Evolutionary conservation across 2,113 vertebrate genomes (phyloP), one percentile per base, ranked within the genome.

Genomic region (Tragelaphus buxtoni): DNA sequence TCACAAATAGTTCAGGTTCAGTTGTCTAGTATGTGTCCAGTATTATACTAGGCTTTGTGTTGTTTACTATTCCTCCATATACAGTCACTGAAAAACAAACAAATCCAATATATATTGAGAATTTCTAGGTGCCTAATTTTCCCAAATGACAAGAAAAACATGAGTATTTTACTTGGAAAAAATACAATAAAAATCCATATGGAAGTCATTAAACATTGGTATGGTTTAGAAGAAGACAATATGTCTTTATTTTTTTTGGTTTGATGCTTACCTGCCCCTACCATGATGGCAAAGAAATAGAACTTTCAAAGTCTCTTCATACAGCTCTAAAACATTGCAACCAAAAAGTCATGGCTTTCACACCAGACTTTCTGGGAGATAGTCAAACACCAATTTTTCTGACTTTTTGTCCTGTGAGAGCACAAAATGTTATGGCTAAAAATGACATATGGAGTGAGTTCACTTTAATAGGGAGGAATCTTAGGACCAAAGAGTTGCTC

Each of bases 121-220:
- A 69, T 10, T 5, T 3, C 20, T 30, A 69, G 17, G 2, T 30
- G 10, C 24, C 28, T 65, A 9, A 91, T 3, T 42, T 85, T 4
- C 26, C 30, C 39, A 56, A 63, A 39, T 0, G 55, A 79, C 39
- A 80, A 88, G 94, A 24, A 55, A 90, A 88, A 77, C 28, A 65
- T 30, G 53, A 77, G 4, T 10, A 53, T 20, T 32, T 26, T 42
- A 35, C 22, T 61, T 61, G 30, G n/a, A 60, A 85, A 87, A 95
- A 93, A 77, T 42, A 5, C 86, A 32, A 9, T 91, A 76, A 89
- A 91, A 65, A 51, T 0, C 0, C 69, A 51, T 49, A 81, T 47
- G 3, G 35, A 94, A 87, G 72, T 96, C 87, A 97, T 97, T 93
- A 95, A 94, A 95, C 79, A 69, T 83, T 95, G 63, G 93, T 96